Conservation (phyloP, 1,140 invertebrate genomes). For the Lerema accius region DNA sequence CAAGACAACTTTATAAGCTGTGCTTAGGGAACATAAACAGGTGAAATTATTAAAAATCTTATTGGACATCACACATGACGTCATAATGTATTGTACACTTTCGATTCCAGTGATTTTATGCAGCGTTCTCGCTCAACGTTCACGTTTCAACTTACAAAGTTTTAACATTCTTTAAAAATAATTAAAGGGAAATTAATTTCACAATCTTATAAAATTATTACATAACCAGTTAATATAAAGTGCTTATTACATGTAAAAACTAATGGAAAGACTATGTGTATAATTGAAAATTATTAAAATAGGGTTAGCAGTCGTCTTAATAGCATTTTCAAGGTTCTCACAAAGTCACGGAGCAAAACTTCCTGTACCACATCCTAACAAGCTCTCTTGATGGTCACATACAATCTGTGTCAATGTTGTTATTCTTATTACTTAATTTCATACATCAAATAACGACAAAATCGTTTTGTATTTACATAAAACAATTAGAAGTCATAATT, state of each 20-base stretch:
- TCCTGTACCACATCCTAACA: conserved; percentile 9
- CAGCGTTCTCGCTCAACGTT: too few species aligned
- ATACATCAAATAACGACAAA: conserved; percentile 54
- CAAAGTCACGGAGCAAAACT: conserved; percentile 10
- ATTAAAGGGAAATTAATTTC: not conserved
- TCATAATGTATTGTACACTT: too few species aligned
- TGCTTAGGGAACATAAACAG: too few species aligned
- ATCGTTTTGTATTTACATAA: conserved; percentile 57
- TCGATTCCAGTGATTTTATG: too few species aligned
- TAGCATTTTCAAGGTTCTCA: not conserved
- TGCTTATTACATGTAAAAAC: not conserved
- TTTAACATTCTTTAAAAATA: too few species aligned
- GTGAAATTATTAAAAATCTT: too few species aligned
- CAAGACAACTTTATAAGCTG: too few species aligned
- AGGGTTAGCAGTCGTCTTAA: not conserved
- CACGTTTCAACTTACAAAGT: too few species aligned
- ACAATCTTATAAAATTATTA: too few species aligned
- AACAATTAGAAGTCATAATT: conserved; percentile 66
- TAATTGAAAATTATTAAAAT: not conserved
- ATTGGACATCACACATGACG: too few species aligned
- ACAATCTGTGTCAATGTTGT: conserved; percentile 77
- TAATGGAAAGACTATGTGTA: not conserved
- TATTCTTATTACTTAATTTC: conserved; percentile 43
- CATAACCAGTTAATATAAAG: too few species aligned
- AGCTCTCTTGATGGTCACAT: conserved; percentile 19